Evolutionary conservation across 30 jellyfish, hydroid and myxozoan species (phyloP).

Genomic region (Pelagia noctiluca): DNA sequence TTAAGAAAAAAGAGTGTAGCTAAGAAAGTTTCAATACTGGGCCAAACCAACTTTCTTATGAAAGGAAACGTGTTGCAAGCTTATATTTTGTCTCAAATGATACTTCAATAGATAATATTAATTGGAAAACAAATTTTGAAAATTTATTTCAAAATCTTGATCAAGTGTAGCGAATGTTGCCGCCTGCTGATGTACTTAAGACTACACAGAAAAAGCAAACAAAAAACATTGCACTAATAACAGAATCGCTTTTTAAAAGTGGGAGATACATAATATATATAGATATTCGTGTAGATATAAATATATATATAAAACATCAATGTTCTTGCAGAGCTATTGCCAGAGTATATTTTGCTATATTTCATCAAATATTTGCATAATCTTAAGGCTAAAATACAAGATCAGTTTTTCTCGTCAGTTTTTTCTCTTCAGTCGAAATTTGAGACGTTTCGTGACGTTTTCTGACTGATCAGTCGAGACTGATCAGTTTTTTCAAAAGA

Average conservation of each 20-base stretch:
- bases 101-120: not conserved
- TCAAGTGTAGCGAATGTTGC: not conserved
- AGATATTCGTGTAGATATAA: too few relatives aligned
- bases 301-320: not conserved
- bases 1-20: too few relatives aligned
- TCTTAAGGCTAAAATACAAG: not conserved
- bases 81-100: not conserved
- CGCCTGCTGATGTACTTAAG: not conserved
- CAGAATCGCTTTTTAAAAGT: not conserved
- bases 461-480: too few relatives aligned
- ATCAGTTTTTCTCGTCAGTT: too few relatives aligned
- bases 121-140: not conserved
- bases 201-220: not conserved
- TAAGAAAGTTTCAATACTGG: not conserved
- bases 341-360: not conserved
- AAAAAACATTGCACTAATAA: not conserved
- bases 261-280: not conserved
- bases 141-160: too few relatives aligned
- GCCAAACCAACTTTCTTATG: not conserved
- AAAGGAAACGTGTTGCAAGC: slow-evolving; percentile 3
- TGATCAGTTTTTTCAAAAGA: too few relatives aligned
- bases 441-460: too few relatives aligned
- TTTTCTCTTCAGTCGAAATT: too few relatives aligned
- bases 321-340: not conserved
- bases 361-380: not conserved